Percentiles rank a stretch among this genome's conserved stretches.
Conservation (phyloP, 1,140 invertebrate genomes). For the Teleogryllus occipitalis region DNA sequence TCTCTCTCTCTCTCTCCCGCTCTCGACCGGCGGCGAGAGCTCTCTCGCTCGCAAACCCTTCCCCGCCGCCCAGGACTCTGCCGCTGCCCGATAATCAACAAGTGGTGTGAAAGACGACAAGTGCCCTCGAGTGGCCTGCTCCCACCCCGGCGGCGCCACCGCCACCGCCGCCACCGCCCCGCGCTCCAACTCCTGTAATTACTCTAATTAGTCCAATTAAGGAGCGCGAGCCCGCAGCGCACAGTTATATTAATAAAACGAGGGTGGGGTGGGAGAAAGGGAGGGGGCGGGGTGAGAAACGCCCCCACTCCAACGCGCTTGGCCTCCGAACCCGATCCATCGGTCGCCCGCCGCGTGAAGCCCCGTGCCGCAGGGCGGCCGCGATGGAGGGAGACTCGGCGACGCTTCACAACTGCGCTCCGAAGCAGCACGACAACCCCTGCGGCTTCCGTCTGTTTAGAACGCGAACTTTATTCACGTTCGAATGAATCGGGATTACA, state of each 20-base stretch:
- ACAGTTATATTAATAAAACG: conserved; percentile 22
- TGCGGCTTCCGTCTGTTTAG: too few species aligned
- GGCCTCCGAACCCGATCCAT: conserved; percentile 22
- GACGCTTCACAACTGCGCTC: too few species aligned
- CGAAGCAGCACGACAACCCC: too few species aligned
- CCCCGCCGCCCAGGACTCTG: too few species aligned
- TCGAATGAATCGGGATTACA: too few species aligned
- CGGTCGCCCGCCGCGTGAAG: not conserved
- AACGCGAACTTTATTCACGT: too few species aligned
- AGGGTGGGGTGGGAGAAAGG: conserved; percentile 9
- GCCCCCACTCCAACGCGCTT: conserved; percentile 28
- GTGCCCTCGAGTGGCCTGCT: not conserved
- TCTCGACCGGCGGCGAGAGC: not conserved
- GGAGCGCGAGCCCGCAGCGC: conserved; percentile 16
- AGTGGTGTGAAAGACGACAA: conserved; percentile 23
- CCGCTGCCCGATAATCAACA: conserved; percentile 23
- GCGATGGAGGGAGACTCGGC: too few species aligned
- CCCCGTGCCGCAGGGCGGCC: not conserved
- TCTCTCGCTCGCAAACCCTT: too few species aligned
- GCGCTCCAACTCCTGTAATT: conserved; percentile 22
- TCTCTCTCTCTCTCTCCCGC: conserved; percentile 18
- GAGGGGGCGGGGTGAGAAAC: not conserved
- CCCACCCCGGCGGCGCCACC: not conserved
- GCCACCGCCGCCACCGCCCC: not conserved
- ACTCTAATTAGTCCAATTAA: conserved; percentile 26